phyloP scores from a whole-genome alignment of 2,888 invertebrate species.

The Unio delphinus region DNA sequence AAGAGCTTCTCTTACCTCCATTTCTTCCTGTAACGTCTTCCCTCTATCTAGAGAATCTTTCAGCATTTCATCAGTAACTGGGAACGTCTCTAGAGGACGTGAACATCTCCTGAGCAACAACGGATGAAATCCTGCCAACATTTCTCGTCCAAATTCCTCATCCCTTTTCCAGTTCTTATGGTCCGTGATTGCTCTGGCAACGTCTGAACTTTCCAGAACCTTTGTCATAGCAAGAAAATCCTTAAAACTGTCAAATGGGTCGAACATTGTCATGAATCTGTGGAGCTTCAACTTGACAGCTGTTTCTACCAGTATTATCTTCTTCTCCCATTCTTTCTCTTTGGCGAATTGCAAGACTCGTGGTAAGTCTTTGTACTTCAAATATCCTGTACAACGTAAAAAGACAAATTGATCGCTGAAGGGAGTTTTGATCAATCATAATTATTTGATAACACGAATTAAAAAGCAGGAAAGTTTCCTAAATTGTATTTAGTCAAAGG shows the following conservation, averaged over 20 bases:
- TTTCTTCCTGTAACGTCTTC: constrained; percentile 22
- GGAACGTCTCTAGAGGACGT: constrained; percentile 15
- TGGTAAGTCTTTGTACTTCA: constrained; percentile 24
- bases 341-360: constrained; percentile 22
- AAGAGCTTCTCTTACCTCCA: constrained; percentile 15
- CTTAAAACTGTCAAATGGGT: constrained; percentile 29
- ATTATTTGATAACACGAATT: too few species aligned
- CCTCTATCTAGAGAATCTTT: constrained; percentile 21
- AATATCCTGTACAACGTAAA: constrained; percentile 11
- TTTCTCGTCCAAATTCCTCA: constrained; percentile 31
- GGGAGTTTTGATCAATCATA: too few species aligned
- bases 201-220: constrained; percentile 20
- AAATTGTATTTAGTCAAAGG: too few species aligned
- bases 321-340: constrained; percentile 27
- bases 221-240: constrained; percentile 22
- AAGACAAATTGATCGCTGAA: too few species aligned
- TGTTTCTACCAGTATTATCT: constrained; percentile 22
- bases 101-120: constrained; percentile 16
- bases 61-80: constrained; percentile 30
- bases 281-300: constrained; percentile 27
- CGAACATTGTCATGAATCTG: constrained; percentile 20
- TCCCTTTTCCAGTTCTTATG: constrained; percentile 28
- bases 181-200: constrained; percentile 14
- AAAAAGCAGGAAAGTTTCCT: too few species aligned
- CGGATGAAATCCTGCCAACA: constrained; percentile 25